Conservation (phyloP, 2,113 vertebrate genomes). For the Festucalex cinctus region DNA sequence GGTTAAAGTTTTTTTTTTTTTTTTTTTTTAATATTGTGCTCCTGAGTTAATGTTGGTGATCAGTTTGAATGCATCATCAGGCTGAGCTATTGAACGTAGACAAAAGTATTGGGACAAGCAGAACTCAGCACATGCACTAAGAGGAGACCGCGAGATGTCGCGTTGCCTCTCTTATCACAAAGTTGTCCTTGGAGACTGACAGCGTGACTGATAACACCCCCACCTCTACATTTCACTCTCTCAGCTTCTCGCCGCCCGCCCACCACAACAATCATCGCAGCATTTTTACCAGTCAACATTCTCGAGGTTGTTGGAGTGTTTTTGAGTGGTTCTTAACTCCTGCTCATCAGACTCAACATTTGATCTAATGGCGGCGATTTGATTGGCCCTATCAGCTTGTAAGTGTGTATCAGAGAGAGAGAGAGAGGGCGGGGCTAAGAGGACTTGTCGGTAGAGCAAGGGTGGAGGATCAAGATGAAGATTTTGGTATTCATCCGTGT, state of each 20-base stretch:
- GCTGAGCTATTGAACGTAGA: too few relatives aligned
- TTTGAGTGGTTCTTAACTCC: neutral
- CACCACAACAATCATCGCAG: neutral
- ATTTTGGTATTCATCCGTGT: constrained; percentile 25
- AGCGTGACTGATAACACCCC: constrained; percentile 59
- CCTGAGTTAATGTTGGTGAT: too few relatives aligned
- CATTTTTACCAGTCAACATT: constrained; percentile 10
- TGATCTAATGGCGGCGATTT: constrained; percentile 37
- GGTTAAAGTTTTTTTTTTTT: too few relatives aligned
- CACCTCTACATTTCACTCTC: constrained; percentile 18
- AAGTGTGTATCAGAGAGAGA: neutral
- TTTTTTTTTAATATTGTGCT: too few relatives aligned
- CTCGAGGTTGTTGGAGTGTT: constrained; percentile 27
- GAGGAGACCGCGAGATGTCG: constrained; percentile 42
- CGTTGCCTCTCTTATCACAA: constrained; percentile 56
- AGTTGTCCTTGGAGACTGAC: constrained; percentile 55
- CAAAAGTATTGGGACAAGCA: too few relatives aligned
- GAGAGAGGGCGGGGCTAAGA: constrained; percentile 1
- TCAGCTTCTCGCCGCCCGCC: neutral
- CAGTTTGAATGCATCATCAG: too few relatives aligned
- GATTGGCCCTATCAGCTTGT: constrained; percentile 43
- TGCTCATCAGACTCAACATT: neutral
- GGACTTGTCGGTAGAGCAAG: constrained; percentile 11
- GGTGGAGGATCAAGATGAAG: neutral
- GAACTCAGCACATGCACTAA: constrained; percentile 37